Evolutionary conservation across 2,888 invertebrate genomes (phyloP).

Genomic region (Beris chalybata): DNA sequence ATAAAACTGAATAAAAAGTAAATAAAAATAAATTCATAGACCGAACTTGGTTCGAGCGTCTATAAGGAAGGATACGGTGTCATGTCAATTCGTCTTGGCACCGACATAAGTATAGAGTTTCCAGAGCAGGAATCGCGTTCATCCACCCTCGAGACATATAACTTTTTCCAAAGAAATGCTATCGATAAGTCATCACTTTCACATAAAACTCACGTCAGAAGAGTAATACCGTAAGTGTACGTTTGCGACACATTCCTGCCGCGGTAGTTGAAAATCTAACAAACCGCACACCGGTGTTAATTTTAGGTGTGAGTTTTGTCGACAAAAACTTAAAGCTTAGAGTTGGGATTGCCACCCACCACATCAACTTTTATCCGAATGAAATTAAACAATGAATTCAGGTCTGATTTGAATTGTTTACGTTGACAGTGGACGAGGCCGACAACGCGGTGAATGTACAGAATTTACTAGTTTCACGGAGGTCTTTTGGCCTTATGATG

Average conservation of each 20-base stretch:
- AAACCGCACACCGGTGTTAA: too few relatives aligned
- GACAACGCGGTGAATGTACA: background rate
- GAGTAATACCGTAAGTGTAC: too few relatives aligned
- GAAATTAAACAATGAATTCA: constrained; percentile 4
- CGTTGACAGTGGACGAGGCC: constrained; percentile 25
- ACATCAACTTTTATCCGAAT: too few relatives aligned
- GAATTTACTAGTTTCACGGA: background rate
- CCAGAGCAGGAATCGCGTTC: background rate
- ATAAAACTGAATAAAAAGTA: constrained; percentile 22
- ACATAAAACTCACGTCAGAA: constrained; percentile 6
- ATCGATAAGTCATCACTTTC: constrained; percentile 12
- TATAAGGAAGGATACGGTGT: background rate
- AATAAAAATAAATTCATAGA: constrained; percentile 20
- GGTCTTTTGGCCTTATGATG: background rate
- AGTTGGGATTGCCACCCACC: too few relatives aligned
- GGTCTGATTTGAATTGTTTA: constrained; percentile 13
- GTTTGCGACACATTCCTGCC: too few relatives aligned
- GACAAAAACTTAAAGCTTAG: too few relatives aligned
- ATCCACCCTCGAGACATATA: background rate
- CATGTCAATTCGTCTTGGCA: background rate
- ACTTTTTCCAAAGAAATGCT: background rate
- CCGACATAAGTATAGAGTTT: too few relatives aligned
- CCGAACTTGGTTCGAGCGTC: constrained; percentile 1
- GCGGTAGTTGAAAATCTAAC: too few relatives aligned
- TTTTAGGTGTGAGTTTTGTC: too few relatives aligned